phyloP scores from a whole-genome alignment of 2,888 invertebrate genomes.

The Tetragonisca angustula region DNA sequence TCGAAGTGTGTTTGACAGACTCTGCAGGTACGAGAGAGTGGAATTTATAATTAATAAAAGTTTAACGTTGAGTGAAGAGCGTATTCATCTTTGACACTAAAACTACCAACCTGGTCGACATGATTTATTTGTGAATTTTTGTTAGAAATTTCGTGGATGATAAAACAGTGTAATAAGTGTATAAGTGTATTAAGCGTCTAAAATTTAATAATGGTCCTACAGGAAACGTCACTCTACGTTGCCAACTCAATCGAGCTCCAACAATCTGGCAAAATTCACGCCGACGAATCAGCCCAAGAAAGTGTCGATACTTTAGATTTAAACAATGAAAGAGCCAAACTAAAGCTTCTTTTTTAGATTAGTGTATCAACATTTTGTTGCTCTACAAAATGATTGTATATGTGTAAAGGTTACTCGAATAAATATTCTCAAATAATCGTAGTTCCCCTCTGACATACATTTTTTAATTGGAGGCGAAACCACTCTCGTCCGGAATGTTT shows the following conservation, averaged over 20 bases:
- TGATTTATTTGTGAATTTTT: too few species aligned
- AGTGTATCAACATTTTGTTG: background rate
- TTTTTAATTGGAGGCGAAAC: background rate
- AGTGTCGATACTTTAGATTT: conserved; percentile 19
- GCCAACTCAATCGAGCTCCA: background rate
- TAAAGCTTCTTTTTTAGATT: background rate
- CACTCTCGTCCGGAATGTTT: conserved; percentile 30
- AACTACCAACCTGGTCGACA: too few species aligned
- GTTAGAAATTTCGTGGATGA: too few species aligned
- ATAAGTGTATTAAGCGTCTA: too few species aligned
- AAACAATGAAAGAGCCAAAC: background rate
- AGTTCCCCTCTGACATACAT: background rate
- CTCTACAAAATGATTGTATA: background rate
- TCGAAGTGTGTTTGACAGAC: conserved; percentile 41
- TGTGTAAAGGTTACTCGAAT: background rate
- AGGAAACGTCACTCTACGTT: conserved; percentile 20
- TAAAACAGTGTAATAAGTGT: too few species aligned
- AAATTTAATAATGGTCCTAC: background rate
- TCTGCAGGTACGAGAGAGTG: conserved; percentile 24
- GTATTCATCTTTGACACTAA: too few species aligned
- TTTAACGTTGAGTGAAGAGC: too few species aligned
- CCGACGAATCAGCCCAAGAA: conserved; percentile 21
- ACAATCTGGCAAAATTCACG: background rate
- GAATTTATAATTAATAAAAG: background rate
- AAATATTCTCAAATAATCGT: background rate